Evolutionary conservation across 1,140 invertebrate species (phyloP), one percentile per base, ranked within the genome.

Genomic region (Leptonema lineaticorne): DNA sequence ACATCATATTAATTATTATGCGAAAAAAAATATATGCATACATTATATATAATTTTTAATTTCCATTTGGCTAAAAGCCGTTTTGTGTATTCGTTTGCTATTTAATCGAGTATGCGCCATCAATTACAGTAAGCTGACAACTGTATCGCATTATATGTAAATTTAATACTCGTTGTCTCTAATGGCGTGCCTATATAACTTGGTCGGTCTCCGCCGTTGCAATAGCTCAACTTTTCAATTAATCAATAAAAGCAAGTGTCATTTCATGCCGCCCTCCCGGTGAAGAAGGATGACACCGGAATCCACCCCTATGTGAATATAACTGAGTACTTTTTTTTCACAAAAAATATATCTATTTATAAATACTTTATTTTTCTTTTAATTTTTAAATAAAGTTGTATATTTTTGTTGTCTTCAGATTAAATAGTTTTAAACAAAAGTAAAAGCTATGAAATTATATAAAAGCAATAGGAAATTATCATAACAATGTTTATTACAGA

Each of bases 111-210:
- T 63, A 48, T 63, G 60, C 60, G 60, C 60, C 60, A 63, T 63
- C 60, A 63, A 63, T 63, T 63, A 30, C 60, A 37, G 60, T 22
- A 27, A 63, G 37, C 60, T 63, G 62, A 64, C 45, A 64, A 64
- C 45, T 50, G 62, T 64, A 64, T 64, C 46, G 27, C 62, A 50
- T 64, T 64, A 64, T n/a, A n/a, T 64, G 62, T 41, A 64, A 64
- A 64, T 64, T 62, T 62, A 62, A 62, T 62, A 62, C 58, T n/a
- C 58, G 56, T 16, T 26, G 14, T n/a, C 28, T 30, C 56, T 45
- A 59, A 59, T 30, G 28, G 57, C 57, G 24, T 27, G 59, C 59
- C 41, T 24, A 22, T n/a, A n/a, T 30, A 27, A 63, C 41, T 63
- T 63, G 29, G 33, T 20, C 56, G 3, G 6, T 27, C 20, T 53